These are phyloP conservation scores for Maniola hyperantus DNA, from an alignment of 2,888 invertebrate species.

Conservation along the genomic window DNA sequence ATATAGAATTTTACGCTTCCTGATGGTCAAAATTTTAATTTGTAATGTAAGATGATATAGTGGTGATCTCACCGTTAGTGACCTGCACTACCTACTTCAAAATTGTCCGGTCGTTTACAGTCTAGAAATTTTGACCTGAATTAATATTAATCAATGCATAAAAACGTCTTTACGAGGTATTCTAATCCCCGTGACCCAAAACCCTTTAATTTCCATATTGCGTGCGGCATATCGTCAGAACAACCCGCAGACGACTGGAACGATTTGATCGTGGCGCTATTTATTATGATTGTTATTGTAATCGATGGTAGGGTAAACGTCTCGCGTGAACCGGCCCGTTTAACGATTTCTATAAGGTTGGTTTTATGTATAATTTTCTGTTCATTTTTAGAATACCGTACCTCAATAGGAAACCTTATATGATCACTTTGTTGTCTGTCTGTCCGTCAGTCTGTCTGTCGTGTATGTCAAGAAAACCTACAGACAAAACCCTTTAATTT, in stretches of 20 bases:
- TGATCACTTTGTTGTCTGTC: neutral
- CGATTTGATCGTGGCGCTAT: slow-evolving; percentile 10
- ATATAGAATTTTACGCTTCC: no score
- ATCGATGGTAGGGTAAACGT: slow-evolving; percentile 14
- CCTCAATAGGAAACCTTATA: no score
- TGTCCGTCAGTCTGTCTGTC: no score
- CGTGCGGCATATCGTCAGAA: slow-evolving; percentile 23
- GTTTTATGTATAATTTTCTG: neutral
- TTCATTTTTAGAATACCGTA: no score
- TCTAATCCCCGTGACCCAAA: slow-evolving; percentile 28
- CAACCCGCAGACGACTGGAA: slow-evolving; percentile 19
- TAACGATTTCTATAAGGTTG: slow-evolving; percentile 1
- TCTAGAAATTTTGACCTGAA: neutral
- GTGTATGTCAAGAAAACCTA: no score
- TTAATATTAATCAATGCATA: neutral
- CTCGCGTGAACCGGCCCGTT: slow-evolving; percentile 3
- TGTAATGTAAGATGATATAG: no score
- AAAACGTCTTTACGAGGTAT: slow-evolving; percentile 24
- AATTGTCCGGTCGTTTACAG: neutral
- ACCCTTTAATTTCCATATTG: slow-evolving; percentile 27
- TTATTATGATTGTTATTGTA: neutral
- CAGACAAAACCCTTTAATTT: slow-evolving; percentile 26
- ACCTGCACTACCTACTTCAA: no score
- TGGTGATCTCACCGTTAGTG: no score
- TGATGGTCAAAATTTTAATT: no score